Base-by-base conservation (phyloP, 92 coral and sea anemone species). In the Heteractis magnifica region DNA sequence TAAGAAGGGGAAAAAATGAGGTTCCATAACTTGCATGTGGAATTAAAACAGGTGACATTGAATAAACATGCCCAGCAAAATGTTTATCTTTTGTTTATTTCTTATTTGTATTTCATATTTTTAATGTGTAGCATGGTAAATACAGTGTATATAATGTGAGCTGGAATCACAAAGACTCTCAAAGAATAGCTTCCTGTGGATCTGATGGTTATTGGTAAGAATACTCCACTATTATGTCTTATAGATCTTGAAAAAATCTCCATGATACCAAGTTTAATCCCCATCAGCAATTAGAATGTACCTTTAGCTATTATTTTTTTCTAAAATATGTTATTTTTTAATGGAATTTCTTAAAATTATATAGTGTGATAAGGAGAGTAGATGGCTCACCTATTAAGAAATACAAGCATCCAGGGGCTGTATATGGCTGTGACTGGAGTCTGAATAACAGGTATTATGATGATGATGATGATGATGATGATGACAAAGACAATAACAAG, bases 361-460 rank as follows among this genome's bases (percentile, higher is more conserved):
- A 49, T 87, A 96, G 99, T 83, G 91, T 96, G 65, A 92, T 96
- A n/a, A 82, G 99, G 65, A 91, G 90, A 68, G 87, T 96, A 59
- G 99, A 96, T 89, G 98, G 99, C 48, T 76, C 91, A 75, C 79
- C 94, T 16, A 64, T 96, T 14, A 92, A 96, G 89, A 89, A 76
- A 59, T 96, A 96, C 88, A 94, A 87, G 73, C 99, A 96, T 76
- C 99, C 99, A 77, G 97, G 97, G 12, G 90, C 98, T 41, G 99
- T 96, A 41, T 96, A 94, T 73, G 99, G 99, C 10, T 96, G 99
- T 90, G 99, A 96, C 71, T 96, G 99, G 99, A 96, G 99, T 76
- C 92, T 94, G 6, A 96, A 96, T 77, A 96, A 96, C 97, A 96
- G 99, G 99, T 96, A 72, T 70, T 14, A 50, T 72, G 20, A 21